Base-by-base conservation (phyloP, 2,797 vertebrate species). In the Paguma larvata region DNA sequence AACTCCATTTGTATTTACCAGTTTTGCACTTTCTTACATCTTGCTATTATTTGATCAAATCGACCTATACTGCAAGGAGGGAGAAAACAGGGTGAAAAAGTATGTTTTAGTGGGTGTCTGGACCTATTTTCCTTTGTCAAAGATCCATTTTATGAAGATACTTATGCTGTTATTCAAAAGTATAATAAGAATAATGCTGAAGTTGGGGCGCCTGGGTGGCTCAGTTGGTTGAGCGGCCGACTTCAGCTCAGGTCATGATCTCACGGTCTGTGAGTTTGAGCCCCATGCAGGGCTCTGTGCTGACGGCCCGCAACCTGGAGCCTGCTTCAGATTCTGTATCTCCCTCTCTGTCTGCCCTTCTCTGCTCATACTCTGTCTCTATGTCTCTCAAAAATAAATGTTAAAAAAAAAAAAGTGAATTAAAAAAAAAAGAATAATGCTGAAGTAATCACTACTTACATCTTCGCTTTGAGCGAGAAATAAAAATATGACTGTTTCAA, bases 71-170 rank as follows among this genome's bases (percentile, higher is more conserved):
- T 21, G 11, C 48, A 80, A 72, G 62, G 34, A 78, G 70, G 25
- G 82, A 92, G 62, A 78, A 93, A 88, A 89, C 18, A 14, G 18
- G 3, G 5, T 6, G 7, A 78, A 19, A 14, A 48, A 38, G 13
- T 11, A 44, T 8, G 4, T 65, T 88, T 89, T 5, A 78, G 73
- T 77, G 48, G 34, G 16, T 53, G 1, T 73, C 77, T 77, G 19
- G 7, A 27, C 44, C 41, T 38, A 32, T 30, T 68, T 78, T 75
- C 51, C 67, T 41, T 82, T 65, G 13, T 59, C 46, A 92, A 77
- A 27, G 51, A 96, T 83, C 21, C 12, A 67, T 68, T 78, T 82
- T 96, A 72, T 53, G 41, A 95, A 93, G n/a, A 85, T 12, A 79
- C 13, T 27, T 16, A 93, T 82, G n/a, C 11, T 75, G 56, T 46